Percentiles rank a stretch among this genome's conserved stretches.
These are phyloP conservation scores for Rhinopomastus cyanomelas DNA, from an alignment of 2,113 vertebrate species.

Conservation along the genomic window DNA sequence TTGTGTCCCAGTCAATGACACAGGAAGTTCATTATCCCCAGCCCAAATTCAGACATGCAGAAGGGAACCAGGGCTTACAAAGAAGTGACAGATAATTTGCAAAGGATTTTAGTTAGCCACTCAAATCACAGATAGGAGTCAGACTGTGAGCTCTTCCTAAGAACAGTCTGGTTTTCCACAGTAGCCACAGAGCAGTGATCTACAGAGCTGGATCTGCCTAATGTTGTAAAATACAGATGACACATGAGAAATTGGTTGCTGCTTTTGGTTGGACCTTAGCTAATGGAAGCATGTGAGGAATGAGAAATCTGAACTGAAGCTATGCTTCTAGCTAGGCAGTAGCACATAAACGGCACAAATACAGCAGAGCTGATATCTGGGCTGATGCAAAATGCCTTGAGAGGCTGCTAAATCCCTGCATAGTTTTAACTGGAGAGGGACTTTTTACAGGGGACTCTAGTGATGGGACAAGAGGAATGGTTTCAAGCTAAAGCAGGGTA, in stretches of 20 bases:
- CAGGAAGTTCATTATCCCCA: conserved; percentile 78
- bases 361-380: neutral
- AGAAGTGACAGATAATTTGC: conserved; percentile 69
- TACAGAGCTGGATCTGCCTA: neutral
- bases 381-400: neutral
- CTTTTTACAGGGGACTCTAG: too few relatives aligned
- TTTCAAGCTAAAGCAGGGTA: too few relatives aligned
- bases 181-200: neutral
- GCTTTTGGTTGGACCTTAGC: conserved; percentile 39
- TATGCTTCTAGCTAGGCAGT: neutral
- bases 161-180: neutral
- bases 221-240: neutral
- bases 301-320: conserved; percentile 15
- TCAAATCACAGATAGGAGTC: conserved; percentile 33
- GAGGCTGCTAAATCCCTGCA: neutral
- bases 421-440: too few relatives aligned
- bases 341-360: neutral
- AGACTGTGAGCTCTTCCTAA: neutral
- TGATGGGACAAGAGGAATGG: too few relatives aligned
- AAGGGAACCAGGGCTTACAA: conserved; percentile 73
- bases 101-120: conserved; percentile 61
- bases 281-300: conserved; percentile 11
- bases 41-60: conserved; percentile 55
- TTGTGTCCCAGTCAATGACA: conserved; percentile 64
- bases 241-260: neutral